A percentile compares a stretch with the other conserved stretches of the same genome.
Conservation (phyloP, 1,140 invertebrate genomes). For the Nymphalis io region DNA sequence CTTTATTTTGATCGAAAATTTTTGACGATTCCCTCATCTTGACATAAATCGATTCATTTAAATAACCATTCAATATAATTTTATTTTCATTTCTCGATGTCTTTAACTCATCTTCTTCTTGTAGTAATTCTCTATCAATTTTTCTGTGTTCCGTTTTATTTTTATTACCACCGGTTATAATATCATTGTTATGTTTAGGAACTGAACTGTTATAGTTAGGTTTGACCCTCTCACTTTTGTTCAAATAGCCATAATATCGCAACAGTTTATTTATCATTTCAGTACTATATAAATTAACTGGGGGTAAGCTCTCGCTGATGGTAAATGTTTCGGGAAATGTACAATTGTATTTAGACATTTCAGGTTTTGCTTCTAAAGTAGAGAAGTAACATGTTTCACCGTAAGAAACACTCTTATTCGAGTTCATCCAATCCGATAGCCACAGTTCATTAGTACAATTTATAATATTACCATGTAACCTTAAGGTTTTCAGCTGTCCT, state of each 20-base stretch:
- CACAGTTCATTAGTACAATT: slow-evolving; percentile 84
- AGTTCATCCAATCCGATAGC: slow-evolving; percentile 84
- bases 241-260: slow-evolving; percentile 71
- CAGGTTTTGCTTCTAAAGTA: slow-evolving; percentile 63
- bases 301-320: slow-evolving; percentile 73
- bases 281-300: slow-evolving; percentile 74
- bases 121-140: slow-evolving; percentile 33
- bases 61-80: slow-evolving; percentile 51
- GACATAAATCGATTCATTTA: slow-evolving; percentile 49
- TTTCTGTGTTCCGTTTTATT: slow-evolving; percentile 29
- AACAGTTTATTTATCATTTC: slow-evolving; percentile 78
- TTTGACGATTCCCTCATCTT: slow-evolving; percentile 54
- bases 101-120: slow-evolving; percentile 28
- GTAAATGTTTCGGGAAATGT: slow-evolving; percentile 77
- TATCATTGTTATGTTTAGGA: slow-evolving; percentile 16
- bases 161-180: slow-evolving; percentile 32
- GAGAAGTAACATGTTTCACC: slow-evolving; percentile 76
- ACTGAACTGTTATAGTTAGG: slow-evolving; percentile 18
- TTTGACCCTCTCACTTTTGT: slow-evolving; percentile 62
- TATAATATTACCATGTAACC: slow-evolving; percentile 83
- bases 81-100: slow-evolving; percentile 46
- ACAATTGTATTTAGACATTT: slow-evolving; percentile 73
- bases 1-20: slow-evolving; percentile 59
- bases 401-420: slow-evolving; percentile 78
- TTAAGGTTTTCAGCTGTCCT: slow-evolving; percentile 83